Percentiles rank a stretch among this genome's conserved stretches.
Evolutionary conservation across 2,888 invertebrate species (phyloP).

Genomic region (Mimumesa dahlbomi): DNA sequence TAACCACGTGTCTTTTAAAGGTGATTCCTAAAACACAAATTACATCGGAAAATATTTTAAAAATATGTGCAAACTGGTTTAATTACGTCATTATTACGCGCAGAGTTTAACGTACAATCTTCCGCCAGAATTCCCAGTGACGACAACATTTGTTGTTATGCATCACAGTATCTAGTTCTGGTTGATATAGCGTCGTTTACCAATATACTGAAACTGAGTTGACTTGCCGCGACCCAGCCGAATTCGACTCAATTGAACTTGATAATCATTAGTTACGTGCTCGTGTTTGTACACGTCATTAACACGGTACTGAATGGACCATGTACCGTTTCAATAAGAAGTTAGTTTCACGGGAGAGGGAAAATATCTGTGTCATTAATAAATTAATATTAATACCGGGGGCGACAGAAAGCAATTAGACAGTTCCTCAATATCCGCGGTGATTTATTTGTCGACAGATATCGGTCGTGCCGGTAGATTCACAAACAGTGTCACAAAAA

Average conservation of each 20-base stretch:
- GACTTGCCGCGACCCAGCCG: neutral
- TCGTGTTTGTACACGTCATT: neutral
- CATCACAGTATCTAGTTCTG: neutral
- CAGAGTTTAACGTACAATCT: neutral
- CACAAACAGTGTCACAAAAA: conserved; percentile 6
- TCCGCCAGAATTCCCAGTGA: neutral
- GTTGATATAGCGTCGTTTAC: neutral
- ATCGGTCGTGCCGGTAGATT: neutral
- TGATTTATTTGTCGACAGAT: conserved; percentile 3
- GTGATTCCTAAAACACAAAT: neutral
- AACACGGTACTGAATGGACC: neutral
- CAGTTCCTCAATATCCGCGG: neutral
- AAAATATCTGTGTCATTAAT: neutral
- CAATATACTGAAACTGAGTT: neutral
- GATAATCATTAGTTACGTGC: neutral
- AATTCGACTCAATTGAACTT: neutral
- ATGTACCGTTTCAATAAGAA: neutral
- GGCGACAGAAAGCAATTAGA: neutral
- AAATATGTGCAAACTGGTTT: neutral
- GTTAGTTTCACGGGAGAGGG: neutral
- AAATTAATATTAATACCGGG: too few relatives aligned
- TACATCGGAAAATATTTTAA: neutral
- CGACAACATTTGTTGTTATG: neutral
- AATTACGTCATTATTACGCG: neutral
- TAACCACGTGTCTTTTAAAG: too few relatives aligned